Evolutionary conservation across 2,888 invertebrate species (phyloP), one percentile per base, ranked within the genome.

Genomic region (Pilophorus perplexus): DNA sequence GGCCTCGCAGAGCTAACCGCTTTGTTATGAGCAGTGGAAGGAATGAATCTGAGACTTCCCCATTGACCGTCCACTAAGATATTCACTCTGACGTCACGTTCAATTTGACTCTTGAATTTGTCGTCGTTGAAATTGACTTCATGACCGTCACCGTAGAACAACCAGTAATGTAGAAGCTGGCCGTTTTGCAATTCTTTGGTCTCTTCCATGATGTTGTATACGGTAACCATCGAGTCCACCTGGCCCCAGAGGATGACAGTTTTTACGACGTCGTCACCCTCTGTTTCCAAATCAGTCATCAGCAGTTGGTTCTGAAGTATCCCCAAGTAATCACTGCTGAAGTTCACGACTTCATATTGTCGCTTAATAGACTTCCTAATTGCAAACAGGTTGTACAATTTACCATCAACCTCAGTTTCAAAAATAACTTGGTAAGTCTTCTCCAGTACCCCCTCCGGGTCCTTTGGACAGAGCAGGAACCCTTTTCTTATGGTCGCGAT

Each of bases 41-140:
- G 62, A 1, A 62, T n/a, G 10, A 48, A 22, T 14, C 62, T 22
- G 10, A 62, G 14, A 20, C 62, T 62, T 18, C 65, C 57, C 68
- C 68, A 68, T 12, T 42, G 12, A 5, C 65, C 65, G 23, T 50
- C 40, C 12, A 20, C 28, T 18, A 33, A 64, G 6, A 68, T 50
- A 37, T 68, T 68, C 22, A 68, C 55, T 33, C 64, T 68, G 6
- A 65, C 57, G 22, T 59, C 52, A 50, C 48, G 57, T 22, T 55
- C 50, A 22, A 68, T 44, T 42, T 65, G 64, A 23, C 14, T 62
- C 28, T 62, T 62, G 46, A 62, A 48, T 10, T 62, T 23, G 8
- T 18, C 48, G n/a, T 62, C 48, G 12, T 20, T 33, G 4, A 22
- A 18, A 20, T 62, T 20, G 33, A 62, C 46, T 5, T 27, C 44